A percentile compares a stretch with the other conserved stretches of the same genome.
These are phyloP conservation scores for Oreochromis tanganicae DNA, from an alignment of 2,113 vertebrate species.

Conservation along the genomic window DNA sequence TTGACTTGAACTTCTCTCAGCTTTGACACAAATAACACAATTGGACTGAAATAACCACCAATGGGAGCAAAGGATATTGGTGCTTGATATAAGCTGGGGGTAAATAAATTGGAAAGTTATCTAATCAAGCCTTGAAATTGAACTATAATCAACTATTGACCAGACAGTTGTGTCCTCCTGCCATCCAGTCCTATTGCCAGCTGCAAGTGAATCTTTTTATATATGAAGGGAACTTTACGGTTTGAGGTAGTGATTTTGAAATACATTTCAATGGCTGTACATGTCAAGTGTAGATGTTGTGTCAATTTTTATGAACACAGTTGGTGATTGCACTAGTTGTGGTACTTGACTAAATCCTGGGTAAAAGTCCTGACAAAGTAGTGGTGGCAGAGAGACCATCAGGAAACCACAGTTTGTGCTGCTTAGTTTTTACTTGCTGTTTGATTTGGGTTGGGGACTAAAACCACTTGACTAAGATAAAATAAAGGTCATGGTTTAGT, in stretches of 20 bases:
- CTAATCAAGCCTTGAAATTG: not conserved
- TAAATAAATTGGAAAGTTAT: not conserved
- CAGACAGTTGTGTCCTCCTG: not conserved
- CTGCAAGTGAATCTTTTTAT: not conserved
- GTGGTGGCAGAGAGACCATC: not conserved
- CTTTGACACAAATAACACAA: not conserved
- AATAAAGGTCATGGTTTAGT: not conserved
- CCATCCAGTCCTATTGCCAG: not conserved
- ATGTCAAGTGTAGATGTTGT: not conserved
- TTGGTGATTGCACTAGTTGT: not conserved
- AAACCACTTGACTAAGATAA: not conserved
- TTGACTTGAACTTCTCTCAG: not conserved
- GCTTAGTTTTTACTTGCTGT: not conserved
- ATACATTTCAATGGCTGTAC: not conserved
- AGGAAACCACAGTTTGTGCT: not conserved
- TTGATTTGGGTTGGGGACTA: not conserved
- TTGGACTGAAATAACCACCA: not conserved
- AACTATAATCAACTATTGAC: not conserved
- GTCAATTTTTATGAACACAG: not conserved
- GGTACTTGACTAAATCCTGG: not conserved
- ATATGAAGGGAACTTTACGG: not conserved
- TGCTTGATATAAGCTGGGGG: not conserved
- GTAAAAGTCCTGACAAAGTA: not conserved
- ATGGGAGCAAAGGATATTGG: not conserved
- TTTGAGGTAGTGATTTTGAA: not conserved